Evolutionary conservation across 2,797 vertebrate species (phyloP).

Genomic region (Scyliorhinus canicula): DNA sequence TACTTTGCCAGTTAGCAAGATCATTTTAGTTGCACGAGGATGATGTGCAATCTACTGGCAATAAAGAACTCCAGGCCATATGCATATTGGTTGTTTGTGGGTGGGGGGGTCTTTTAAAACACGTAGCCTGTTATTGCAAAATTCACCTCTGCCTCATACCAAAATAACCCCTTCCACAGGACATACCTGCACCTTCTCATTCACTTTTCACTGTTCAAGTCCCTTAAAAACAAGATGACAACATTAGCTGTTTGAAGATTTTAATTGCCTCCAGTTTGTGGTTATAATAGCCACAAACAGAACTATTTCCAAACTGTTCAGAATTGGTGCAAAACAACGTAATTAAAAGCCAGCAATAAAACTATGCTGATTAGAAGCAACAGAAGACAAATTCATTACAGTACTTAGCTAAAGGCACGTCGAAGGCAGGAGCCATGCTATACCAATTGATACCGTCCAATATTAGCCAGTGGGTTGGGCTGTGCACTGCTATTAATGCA

Average conservation of each 20-base stretch:
- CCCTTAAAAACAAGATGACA: neutral
- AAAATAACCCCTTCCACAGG: neutral
- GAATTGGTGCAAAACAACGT: neutral
- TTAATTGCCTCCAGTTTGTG: neutral
- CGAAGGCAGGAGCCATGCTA: neutral
- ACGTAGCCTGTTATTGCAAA: neutral
- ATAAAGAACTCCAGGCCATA: neutral
- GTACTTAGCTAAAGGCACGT: neutral
- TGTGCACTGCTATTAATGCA: neutral
- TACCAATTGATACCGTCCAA: neutral
- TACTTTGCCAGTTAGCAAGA: neutral
- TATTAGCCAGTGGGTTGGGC: neutral
- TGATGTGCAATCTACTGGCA: neutral
- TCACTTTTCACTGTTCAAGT: neutral
- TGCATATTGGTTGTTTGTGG: neutral
- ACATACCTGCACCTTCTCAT: neutral
- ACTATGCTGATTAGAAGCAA: neutral
- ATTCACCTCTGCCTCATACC: neutral
- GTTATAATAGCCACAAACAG: conserved; percentile 19
- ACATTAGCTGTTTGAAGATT: neutral
- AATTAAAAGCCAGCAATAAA: neutral
- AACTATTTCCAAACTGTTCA: conserved; percentile 7
- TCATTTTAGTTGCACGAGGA: neutral
- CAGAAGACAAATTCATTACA: neutral
- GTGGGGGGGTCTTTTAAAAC: neutral